phyloP scores from a whole-genome alignment of 2,113 vertebrate genomes.

The Neodon shergylaensis region DNA sequence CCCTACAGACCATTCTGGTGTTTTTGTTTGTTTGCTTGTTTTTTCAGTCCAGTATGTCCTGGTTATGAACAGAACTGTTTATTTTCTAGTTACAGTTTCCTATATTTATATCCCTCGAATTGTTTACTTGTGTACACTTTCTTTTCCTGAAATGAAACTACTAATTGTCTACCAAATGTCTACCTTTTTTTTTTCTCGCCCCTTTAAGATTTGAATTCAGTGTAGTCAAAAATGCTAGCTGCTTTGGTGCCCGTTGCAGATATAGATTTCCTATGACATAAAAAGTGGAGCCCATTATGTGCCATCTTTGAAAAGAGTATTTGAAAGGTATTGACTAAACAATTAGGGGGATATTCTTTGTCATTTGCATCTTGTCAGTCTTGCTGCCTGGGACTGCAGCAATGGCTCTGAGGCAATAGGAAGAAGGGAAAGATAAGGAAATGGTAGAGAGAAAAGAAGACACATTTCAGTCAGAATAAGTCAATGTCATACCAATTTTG shows the following conservation, averaged over 20 bases:
- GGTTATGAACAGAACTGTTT: neutral
- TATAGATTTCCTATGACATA: neutral
- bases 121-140: neutral
- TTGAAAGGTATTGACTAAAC: neutral
- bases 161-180: neutral
- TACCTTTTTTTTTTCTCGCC: neutral
- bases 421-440: neutral
- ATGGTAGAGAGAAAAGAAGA: neutral
- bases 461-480: neutral
- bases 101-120: neutral
- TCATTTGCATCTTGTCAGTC: neutral
- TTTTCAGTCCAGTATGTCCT: neutral
- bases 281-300: slow-evolving; percentile 2
- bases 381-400: neutral
- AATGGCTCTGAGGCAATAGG: too few species aligned
- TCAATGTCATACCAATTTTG: neutral
- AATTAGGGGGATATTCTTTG: neutral
- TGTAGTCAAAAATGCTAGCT: neutral
- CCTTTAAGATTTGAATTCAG: neutral
- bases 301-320: neutral
- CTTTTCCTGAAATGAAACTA: neutral
- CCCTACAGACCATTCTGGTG: neutral
- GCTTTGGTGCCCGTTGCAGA: neutral
- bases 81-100: neutral
- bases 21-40: neutral